Percentiles rank a stretch among this genome's conserved stretches.
Evolutionary conservation across 2,113 vertebrate species (phyloP).

Genomic region (Podarcis raffonei): DNA sequence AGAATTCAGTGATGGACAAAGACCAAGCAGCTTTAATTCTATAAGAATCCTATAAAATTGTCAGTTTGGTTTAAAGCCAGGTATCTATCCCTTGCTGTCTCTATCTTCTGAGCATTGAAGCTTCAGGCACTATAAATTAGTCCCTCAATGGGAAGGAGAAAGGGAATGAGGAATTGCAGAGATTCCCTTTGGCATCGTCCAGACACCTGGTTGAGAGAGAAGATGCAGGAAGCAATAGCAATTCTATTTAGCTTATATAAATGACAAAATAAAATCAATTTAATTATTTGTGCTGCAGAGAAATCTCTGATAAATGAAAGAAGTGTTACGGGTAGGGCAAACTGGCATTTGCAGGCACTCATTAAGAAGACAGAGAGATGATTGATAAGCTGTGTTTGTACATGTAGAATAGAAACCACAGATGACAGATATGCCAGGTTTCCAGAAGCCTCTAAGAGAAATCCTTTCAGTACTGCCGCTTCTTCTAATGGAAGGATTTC

Average conservation of each 20-base stretch:
- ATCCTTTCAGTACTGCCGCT: background rate
- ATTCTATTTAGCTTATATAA: background rate
- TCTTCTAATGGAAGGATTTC: background rate
- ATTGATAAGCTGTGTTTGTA: rapidly evolving
- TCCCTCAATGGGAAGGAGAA: background rate
- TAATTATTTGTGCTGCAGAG: rapidly evolving
- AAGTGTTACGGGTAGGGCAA: rapidly evolving
- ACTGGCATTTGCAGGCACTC: background rate
- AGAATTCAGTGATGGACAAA: background rate
- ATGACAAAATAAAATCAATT: background rate
- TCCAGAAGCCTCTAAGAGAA: background rate
- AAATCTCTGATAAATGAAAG: background rate
- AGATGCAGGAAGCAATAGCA: background rate
- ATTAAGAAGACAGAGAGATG: background rate
- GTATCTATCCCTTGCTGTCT: background rate
- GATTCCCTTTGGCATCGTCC: background rate
- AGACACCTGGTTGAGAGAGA: background rate
- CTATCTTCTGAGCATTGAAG: background rate
- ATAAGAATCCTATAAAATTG: background rate
- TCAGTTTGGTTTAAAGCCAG: background rate
- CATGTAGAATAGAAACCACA: background rate
- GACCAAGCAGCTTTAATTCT: background rate
- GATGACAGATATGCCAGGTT: background rate
- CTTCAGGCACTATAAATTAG: background rate
- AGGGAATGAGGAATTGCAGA: background rate